phyloP scores from a whole-genome alignment of 2,888 invertebrate species.

The Blastobasis adustella region DNA sequence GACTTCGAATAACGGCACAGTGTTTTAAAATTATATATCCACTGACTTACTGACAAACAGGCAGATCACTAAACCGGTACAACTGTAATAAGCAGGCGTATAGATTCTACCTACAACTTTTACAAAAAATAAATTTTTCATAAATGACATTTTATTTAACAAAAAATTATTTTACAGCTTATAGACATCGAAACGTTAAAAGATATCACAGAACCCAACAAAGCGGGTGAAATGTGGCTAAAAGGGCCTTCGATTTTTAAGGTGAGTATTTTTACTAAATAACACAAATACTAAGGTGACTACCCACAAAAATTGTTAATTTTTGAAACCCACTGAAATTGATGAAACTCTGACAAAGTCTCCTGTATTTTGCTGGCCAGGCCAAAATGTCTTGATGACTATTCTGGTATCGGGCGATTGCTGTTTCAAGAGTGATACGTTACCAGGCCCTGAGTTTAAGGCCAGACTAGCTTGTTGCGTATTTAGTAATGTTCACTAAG shows the following conservation, averaged over 20 bases:
- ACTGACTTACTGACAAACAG: background rate
- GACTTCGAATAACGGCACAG: too few species aligned
- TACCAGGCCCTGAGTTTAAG: too few species aligned
- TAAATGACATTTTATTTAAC: background rate
- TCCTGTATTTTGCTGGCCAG: background rate
- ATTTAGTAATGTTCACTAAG: too few species aligned
- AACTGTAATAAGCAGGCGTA: background rate
- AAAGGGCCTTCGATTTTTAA: slow-evolving; percentile 32
- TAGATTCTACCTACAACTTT: background rate
- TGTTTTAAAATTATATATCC: too few species aligned
- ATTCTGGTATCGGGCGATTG: background rate
- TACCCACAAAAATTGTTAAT: background rate
- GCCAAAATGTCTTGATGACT: background rate
- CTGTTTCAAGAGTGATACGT: background rate
- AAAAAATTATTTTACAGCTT: slow-evolving; percentile 30
- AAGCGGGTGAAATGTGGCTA: slow-evolving; percentile 52
- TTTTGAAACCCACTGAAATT: too few species aligned
- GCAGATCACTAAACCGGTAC: background rate
- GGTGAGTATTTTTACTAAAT: slow-evolving; percentile 16
- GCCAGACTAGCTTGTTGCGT: too few species aligned
- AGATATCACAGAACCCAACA: slow-evolving; percentile 36
- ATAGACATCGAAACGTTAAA: slow-evolving; percentile 42
- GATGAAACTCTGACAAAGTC: background rate
- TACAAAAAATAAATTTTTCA: background rate
- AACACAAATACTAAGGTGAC: too few species aligned